Conservation (phyloP, 2,797 vertebrate genomes). For the Tadarida brasiliensis region DNA sequence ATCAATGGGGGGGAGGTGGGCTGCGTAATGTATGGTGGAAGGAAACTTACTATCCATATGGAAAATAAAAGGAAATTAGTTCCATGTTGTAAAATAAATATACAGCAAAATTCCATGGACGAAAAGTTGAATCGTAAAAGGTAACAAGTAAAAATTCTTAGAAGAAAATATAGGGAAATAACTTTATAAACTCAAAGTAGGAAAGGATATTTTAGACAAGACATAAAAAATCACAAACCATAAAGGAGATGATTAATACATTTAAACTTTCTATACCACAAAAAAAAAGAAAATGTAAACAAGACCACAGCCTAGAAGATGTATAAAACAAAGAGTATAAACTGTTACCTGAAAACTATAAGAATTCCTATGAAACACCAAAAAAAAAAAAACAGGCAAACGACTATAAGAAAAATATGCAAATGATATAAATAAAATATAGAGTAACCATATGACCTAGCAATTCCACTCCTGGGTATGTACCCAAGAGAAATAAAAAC, state of each 20-base stretch:
- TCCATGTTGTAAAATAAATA: background rate
- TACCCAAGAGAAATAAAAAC: background rate
- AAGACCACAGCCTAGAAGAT: background rate
- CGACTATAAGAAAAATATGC: background rate
- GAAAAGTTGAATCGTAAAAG: background rate
- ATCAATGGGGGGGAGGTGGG: accelerated
- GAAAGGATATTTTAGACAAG: background rate
- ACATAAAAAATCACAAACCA: background rate
- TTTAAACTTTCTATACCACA: background rate
- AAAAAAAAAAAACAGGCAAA: background rate
- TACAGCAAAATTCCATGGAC: background rate
- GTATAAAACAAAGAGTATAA: background rate
- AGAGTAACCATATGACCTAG: background rate
- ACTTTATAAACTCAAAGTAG: background rate
- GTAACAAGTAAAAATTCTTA: background rate
- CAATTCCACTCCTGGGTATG: background rate
- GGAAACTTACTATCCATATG: background rate
- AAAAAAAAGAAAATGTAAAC: background rate
- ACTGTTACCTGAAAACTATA: background rate
- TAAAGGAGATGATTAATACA: background rate
- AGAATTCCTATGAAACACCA: background rate
- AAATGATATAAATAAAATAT: background rate
- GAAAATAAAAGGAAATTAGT: background rate
- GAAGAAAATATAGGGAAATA: background rate
- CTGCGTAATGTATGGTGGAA: too few relatives aligned